Evolutionary conservation across 1,140 invertebrate genomes (phyloP).

Genomic region (Drosophila suzukii): DNA sequence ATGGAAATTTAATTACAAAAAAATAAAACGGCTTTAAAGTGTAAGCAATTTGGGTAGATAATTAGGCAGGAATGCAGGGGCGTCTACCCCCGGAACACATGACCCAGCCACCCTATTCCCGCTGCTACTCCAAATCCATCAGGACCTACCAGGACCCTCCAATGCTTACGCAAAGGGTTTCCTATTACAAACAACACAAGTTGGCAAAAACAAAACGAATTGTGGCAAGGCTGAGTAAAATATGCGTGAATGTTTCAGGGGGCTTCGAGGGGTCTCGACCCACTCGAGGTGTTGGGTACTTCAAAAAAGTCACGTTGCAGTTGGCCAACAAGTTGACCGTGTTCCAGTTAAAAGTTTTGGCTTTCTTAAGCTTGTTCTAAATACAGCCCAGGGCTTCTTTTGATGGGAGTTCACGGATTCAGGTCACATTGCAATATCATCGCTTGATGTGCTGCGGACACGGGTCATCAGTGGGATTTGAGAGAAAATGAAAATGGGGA

Average conservation of each 20-base stretch:
- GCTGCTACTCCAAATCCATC: not conserved
- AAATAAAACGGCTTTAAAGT: constrained; percentile 2
- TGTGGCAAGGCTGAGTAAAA: constrained; percentile 33
- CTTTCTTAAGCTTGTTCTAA: constrained; percentile 21
- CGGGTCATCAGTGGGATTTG: constrained; percentile 1
- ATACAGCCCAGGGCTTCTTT: constrained; percentile 25
- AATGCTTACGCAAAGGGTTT: constrained; percentile 78
- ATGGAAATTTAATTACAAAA: not conserved
- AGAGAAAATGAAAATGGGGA: not conserved
- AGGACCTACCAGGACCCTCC: constrained; percentile 4
- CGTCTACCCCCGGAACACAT: constrained; percentile 13
- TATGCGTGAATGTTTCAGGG: constrained; percentile 45
- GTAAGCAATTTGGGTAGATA: constrained; percentile 35
- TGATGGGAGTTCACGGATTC: constrained; percentile 32
- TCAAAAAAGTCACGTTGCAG: constrained; percentile 76
- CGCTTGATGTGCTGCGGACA: constrained; percentile 34
- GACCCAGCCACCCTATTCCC: constrained; percentile 1
- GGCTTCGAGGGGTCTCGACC: constrained; percentile 22
- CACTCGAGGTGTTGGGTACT: constrained; percentile 59
- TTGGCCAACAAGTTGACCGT: constrained; percentile 29
- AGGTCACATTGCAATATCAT: constrained; percentile 54
- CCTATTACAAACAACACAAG: constrained; percentile 75
- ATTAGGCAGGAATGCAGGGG: constrained; percentile 42
- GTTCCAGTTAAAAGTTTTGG: constrained; percentile 40
- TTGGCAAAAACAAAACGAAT: constrained; percentile 38